Evolutionary conservation across 2,888 invertebrate species (phyloP), one percentile per base, ranked within the genome.

Genomic region (Malachius bipustulatus): DNA sequence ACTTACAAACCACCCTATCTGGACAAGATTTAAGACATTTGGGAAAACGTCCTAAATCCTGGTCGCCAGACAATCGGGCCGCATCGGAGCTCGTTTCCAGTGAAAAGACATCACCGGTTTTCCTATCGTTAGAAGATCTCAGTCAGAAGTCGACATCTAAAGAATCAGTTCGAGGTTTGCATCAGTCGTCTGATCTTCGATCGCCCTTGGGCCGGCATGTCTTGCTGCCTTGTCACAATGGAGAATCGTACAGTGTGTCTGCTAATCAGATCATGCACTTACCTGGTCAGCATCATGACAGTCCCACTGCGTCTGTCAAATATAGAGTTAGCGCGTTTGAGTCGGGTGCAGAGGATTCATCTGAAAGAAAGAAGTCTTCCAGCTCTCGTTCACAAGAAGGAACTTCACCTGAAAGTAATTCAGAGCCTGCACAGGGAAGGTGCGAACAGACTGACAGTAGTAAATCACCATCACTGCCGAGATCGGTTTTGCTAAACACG

Each of bases 261-360:
- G 89, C 87, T 50, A 89, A 89, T 62, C 83, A 87, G 68, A 85
- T 88, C 51, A 77, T 88, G 42, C 78, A 87, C 50, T 68, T 89
- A 45, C 81, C 82, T 45, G 51, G 58, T 41, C 43, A 55, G 37
- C 47, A 52, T 12, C 34, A 36, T 6, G 51, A 47, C 36, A 32
- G 36, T 31, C 32, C 40, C 26, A 38, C 50, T 47, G 56, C 46
- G 42, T 75, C 73, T 14, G 80, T 82, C 36, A 77, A 77, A 48
- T 77, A 77, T 47, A 72, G 80, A 47, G 77, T 84, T 26, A 75
- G 70, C 56, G 82, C 81, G 56, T 69, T 84, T 46, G 83, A 85
- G 62, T 66, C 67, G 46, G 64, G 67, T 53, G 60, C 59, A 13
- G 59, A 62, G 16, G 14, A 9, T 6, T 9, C 8, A 8, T 9